These are phyloP conservation scores for Odontophorus gujanensis DNA, from an alignment of 2,113 vertebrate genomes.

Conservation along the genomic window DNA sequence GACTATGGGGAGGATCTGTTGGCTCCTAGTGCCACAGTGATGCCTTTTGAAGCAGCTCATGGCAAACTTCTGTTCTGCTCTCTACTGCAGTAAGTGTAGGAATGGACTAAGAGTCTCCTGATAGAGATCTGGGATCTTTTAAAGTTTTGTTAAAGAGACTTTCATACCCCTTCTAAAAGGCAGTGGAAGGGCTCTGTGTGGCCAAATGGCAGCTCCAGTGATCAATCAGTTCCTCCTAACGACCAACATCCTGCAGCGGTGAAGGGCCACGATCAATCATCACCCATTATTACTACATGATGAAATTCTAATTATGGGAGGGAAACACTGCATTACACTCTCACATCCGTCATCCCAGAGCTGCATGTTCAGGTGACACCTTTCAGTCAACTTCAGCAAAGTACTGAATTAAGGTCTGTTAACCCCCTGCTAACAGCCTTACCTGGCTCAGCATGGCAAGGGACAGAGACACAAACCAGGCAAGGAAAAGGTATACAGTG, in stretches of 20 bases:
- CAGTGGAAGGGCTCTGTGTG: background rate
- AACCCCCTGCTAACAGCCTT: background rate
- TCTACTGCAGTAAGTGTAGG: background rate
- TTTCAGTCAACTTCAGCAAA: background rate
- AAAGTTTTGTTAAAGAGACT: background rate
- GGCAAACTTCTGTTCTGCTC: background rate
- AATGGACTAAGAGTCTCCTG: background rate
- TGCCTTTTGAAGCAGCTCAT: background rate
- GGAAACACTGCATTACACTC: background rate
- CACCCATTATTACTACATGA: conserved; percentile 14
- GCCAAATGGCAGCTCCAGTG: background rate
- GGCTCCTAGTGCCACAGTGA: background rate
- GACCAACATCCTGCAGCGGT: background rate
- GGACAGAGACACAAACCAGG: background rate
- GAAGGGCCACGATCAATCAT: conserved; percentile 34
- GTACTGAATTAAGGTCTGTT: background rate
- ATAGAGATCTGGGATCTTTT: background rate
- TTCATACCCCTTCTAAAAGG: background rate
- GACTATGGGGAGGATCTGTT: background rate
- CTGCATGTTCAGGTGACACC: background rate
- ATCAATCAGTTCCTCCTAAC: background rate
- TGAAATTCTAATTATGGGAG: conserved; percentile 23
- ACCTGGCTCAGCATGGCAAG: background rate
- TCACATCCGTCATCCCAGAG: background rate
- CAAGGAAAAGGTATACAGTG: background rate